Evolutionary conservation across 2,888 invertebrate genomes (phyloP), one percentile per base, ranked within the genome.

Genomic region (Drosophila paramelanica): DNA sequence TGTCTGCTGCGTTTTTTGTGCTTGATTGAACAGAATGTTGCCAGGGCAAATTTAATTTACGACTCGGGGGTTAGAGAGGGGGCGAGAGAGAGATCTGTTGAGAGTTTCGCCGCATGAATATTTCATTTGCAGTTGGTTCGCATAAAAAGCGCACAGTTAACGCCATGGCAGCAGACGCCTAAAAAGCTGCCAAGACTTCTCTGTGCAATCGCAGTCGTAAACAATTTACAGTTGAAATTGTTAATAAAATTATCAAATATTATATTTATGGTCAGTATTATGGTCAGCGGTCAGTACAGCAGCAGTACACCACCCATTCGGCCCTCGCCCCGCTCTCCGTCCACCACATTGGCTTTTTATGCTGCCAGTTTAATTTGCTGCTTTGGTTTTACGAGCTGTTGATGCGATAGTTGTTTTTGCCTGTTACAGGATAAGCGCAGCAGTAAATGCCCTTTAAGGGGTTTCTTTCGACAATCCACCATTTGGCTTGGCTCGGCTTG

Each of bases 211-310:
- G 56, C 60, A 81, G 88, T 89, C 88, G 83, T 84, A 84, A 84
- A 89, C 88, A 84, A 81, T 87, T 85, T 89, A 79, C 85, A 89
- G 73, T 72, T 68, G 61, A 89, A 89, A 89, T 88, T 88, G 85
- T 89, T 86, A 86, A 86, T 86, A 89, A 89, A 88, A 86, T 86
- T 87, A 86, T 89, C 89, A 89, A 86, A 89, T 89, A 84, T 88
- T 87, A 87, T 84, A 86, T 89, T 84, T 89, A 89, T 81, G 83
- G 75, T 86, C 83, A 75, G 70, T 60, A 67, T 66, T 77, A 88
- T 75, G 87, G 72, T 46, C 67, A 59, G 67, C 51, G 65, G 77
- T 77, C 76, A 71, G 38, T 17, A 17, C 17, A 17, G 17, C 17
- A 17, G 17, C 42, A 43, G 45, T n/a, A n/a, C 42, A 25, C 42